Evolutionary conservation across 2,797 vertebrate genomes (phyloP).

Genomic region (Dallia pectoralis): DNA sequence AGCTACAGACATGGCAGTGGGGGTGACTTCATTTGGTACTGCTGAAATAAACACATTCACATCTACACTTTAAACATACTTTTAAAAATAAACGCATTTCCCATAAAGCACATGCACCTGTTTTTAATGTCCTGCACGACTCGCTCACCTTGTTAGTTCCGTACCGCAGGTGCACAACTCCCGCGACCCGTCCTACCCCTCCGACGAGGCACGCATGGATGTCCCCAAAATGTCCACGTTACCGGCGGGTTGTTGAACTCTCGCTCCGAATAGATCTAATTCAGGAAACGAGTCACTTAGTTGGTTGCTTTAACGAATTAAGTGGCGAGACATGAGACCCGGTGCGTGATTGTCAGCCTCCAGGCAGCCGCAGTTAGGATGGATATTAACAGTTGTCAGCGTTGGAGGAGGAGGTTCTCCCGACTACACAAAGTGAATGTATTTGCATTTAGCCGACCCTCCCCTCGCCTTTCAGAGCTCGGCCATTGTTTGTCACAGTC

Average conservation of each 20-base stretch:
- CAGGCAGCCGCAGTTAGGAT: slow-evolving; percentile 23
- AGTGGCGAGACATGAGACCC: slow-evolving; percentile 7
- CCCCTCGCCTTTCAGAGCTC: slow-evolving; percentile 77
- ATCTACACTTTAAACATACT: neutral
- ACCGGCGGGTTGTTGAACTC: neutral
- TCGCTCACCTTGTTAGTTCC: slow-evolving; percentile 23
- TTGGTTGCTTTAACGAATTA: neutral
- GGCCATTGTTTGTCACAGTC: slow-evolving; percentile 76
- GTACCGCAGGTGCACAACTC: slow-evolving; percentile 63
- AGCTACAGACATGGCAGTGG: neutral
- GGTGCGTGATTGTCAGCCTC: slow-evolving; percentile 22
- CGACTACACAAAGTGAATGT: slow-evolving; percentile 67
- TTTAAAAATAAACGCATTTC: neutral
- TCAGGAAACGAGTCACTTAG: neutral
- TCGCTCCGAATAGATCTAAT: neutral
- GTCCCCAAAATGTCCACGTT: slow-evolving; percentile 10
- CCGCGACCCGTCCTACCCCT: slow-evolving; percentile 28
- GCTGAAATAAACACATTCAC: neutral
- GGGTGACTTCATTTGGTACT: neutral
- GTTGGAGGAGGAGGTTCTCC: slow-evolving; percentile 60
- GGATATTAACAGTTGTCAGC: slow-evolving; percentile 56
- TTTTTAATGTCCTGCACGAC: neutral
- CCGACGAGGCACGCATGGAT: neutral
- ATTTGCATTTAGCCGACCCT: slow-evolving; percentile 79
- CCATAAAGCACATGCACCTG: neutral